Percentiles rank a stretch among this genome's conserved stretches.
phyloP scores from a whole-genome alignment of 2,888 invertebrate species.

The Eumacrocentrus americanus region DNA sequence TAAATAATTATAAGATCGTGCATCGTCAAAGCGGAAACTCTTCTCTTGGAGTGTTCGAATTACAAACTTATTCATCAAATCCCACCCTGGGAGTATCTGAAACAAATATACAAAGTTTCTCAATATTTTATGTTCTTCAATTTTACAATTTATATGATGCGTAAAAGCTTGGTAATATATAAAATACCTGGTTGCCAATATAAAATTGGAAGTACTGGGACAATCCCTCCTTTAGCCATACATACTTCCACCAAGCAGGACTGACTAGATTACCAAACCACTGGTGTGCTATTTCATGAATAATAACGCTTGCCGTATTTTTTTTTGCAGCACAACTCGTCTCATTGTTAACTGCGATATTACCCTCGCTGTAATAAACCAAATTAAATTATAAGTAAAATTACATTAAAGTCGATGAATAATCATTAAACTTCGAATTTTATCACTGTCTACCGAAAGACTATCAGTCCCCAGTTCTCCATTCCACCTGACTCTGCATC shows the following conservation, averaged over 20 bases:
- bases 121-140: too few species aligned
- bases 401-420: constrained; percentile 39
- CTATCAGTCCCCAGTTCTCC: constrained; percentile 91
- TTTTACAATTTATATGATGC: too few species aligned
- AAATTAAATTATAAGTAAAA: constrained; percentile 6
- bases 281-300: constrained; percentile 64
- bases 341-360: too few species aligned
- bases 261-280: constrained; percentile 57
- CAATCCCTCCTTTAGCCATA: constrained; percentile 60
- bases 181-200: constrained; percentile 50
- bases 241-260: constrained; percentile 48
- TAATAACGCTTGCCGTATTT: constrained; percentile 43
- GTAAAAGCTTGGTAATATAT: too few species aligned
- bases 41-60: constrained; percentile 51
- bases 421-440: too few species aligned
- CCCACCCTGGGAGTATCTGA: constrained; percentile 66
- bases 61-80: constrained; percentile 65
- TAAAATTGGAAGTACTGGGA: constrained; percentile 62
- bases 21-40: constrained; percentile 22
- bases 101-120: not conserved
- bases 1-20: constrained; percentile 25
- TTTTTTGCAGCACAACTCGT: not conserved
- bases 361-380: too few species aligned
- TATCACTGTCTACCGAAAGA: constrained; percentile 66
- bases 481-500: constrained; percentile 85